Conservation (phyloP, 2,797 vertebrate species). For the Galagoides demidoff region DNA sequence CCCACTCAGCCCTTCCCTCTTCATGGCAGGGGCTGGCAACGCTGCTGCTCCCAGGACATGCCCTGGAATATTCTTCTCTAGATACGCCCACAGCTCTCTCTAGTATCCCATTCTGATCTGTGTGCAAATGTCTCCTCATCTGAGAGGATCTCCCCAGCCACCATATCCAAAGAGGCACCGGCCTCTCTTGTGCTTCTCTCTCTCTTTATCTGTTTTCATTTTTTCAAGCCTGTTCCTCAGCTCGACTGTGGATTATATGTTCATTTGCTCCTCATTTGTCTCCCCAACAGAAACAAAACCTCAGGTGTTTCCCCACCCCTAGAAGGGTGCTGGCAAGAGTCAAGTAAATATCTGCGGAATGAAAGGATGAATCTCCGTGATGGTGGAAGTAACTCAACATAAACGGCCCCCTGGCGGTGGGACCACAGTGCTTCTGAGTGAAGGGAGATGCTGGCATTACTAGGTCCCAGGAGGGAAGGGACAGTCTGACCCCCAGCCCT, state of each 20-base stretch:
- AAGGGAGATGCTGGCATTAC: not conserved
- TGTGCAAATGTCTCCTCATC: fast-evolving
- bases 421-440: not conserved
- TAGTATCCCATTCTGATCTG: not conserved
- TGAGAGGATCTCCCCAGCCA: not conserved
- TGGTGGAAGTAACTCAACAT: not conserved
- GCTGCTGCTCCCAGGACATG: not conserved
- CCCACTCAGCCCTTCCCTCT: not conserved
- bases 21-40: fast-evolving
- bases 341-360: no score
- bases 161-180: fast-evolving
- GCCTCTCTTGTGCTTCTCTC: fast-evolving
- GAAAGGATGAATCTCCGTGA: not conserved
- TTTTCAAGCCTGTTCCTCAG: not conserved
- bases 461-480: not conserved
- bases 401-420: fast-evolving
- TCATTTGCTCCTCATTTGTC: not conserved
- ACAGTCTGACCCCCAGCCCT: slow-evolving; percentile 57
- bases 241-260: no score
- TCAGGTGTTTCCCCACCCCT: not conserved
- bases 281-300: not conserved
- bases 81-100: fast-evolving
- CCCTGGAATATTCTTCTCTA: not conserved
- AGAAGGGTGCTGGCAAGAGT: not conserved
- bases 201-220: no score